phyloP scores from a whole-genome alignment of 1,140 invertebrate genomes.

The Drosophila pallidifrons region DNA sequence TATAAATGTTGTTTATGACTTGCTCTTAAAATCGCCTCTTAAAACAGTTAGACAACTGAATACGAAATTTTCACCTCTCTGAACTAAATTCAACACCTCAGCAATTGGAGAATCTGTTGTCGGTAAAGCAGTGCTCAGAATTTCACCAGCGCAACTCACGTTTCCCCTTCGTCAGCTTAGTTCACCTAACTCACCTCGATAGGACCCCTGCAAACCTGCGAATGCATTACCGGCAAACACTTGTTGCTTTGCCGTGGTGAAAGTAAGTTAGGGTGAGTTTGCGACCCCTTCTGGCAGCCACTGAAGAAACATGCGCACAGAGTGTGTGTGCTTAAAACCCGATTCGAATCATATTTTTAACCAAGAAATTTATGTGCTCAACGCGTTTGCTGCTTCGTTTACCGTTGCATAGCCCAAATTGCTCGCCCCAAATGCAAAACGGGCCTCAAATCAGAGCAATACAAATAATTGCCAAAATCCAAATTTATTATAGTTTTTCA shows the following conservation, averaged over 20 bases:
- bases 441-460: slow-evolving; percentile 6
- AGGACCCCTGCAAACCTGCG: not conserved
- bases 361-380: slow-evolving; percentile 63
- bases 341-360: slow-evolving; percentile 48
- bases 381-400: slow-evolving; percentile 58
- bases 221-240: slow-evolving; percentile 53
- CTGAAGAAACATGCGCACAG: slow-evolving; percentile 33
- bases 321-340: slow-evolving; percentile 17
- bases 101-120: not conserved
- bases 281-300: not conserved
- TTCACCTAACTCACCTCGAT: not conserved
- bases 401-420: slow-evolving; percentile 34
- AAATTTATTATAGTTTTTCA: not conserved
- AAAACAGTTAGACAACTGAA: not conserved
- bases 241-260: slow-evolving; percentile 56
- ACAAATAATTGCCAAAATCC: not conserved
- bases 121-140: slow-evolving; percentile 38
- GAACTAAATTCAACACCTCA: not conserved
- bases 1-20: not conserved
- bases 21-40: not conserved
- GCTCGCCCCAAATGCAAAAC: not conserved
- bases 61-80: not conserved
- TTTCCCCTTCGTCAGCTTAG: not conserved
- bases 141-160: not conserved
- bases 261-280: not conserved